Conservation (phyloP, 2,888 invertebrate species). For the Sarcophaga variegata region DNA sequence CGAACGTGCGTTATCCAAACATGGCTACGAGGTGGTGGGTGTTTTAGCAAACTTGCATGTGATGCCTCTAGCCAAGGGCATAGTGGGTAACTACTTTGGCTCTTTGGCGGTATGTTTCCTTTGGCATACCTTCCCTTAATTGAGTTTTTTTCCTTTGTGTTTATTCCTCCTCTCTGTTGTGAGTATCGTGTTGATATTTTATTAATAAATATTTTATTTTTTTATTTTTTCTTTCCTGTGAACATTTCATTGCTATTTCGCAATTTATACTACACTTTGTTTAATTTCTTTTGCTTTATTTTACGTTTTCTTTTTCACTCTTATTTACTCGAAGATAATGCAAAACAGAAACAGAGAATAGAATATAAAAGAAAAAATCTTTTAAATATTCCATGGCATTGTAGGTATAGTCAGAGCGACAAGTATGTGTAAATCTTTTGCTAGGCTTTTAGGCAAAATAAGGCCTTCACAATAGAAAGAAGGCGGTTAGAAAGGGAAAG, state of each 20-base stretch:
- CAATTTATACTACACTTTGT: constrained; percentile 48
- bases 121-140: neutral
- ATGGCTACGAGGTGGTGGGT: no score
- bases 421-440: neutral
- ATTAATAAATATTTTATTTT: constrained; percentile 52
- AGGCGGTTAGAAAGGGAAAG: constrained; percentile 19
- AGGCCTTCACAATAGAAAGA: neutral
- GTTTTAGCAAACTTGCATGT: no score
- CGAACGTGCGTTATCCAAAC: no score
- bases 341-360: constrained; percentile 6
- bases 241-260: constrained; percentile 45
- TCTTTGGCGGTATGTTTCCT: neutral
- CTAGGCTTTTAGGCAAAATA: constrained; percentile 23
- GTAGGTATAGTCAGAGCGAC: neutral
- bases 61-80: no score
- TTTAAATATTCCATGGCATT: constrained; percentile 13
- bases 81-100: no score
- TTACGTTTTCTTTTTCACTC: neutral
- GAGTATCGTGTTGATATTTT: constrained; percentile 42
- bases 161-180: neutral
- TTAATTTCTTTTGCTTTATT: constrained; percentile 18
- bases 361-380: neutral
- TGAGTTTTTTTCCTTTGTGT: neutral
- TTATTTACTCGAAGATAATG: constrained; percentile 22
- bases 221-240: constrained; percentile 36